Evolutionary conservation across 1,140 invertebrate species (phyloP), one percentile per base, ranked within the genome.

Genomic region (Apolygus lucorum): DNA sequence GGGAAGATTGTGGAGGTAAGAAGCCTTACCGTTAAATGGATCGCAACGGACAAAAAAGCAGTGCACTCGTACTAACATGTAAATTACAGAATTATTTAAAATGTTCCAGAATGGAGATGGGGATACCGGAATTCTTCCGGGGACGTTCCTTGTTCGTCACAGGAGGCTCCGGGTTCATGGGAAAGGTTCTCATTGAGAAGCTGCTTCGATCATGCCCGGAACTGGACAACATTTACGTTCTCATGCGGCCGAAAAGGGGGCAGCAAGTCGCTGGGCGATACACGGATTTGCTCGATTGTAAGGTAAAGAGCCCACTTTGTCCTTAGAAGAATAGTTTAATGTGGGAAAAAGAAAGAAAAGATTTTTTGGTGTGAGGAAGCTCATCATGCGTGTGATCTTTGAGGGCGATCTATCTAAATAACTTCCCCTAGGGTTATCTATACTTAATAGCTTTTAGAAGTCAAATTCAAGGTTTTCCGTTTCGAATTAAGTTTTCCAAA

Each of bases 111-210:
- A 67, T 67, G 63, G 65, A 59, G 17, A 76, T 70, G 2, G 71
- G 76, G 22, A 78, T 80, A 34, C 76, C 78, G 52, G 68, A 67
- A 1, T 85, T 87, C 75, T 91, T 87, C 76, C 76, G 78, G 21
- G 83, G 82, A 22, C 87, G 87, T 74, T 84, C 79, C 26, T 80
- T 95, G 24, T 84, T 91, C n/a, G 82, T 91, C 52, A 90, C 88
- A 1, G 88, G 88, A 11, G 87, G 83, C 0, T 85, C 86, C 1
- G 88, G 88, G 2, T 92, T 96, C 72, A 90, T 96, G 85, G 94
- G 94, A 17, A 96, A 96, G 81, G 84, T 86, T 8, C 77, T 87
- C 2, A 79, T 88, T 11, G 85, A 87, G 77, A 88, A 88, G 75
- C 73, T 88, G 22, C 78, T 88, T 4, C 74, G 83, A 29, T 79